Conservation (phyloP, 2,888 invertebrate species). For the Scaptomyza tumidula region DNA sequence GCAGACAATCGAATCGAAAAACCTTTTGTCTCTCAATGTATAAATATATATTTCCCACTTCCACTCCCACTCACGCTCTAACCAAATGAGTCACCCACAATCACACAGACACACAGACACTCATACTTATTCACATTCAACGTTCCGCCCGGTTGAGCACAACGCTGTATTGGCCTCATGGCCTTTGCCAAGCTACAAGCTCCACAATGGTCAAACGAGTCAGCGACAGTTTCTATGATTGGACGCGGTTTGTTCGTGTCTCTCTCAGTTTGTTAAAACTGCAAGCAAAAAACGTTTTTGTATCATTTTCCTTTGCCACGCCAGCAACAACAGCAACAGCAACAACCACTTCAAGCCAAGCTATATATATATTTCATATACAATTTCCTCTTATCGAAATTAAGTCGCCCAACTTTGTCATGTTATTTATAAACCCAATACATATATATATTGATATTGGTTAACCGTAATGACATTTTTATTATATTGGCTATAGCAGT, state of each 20-base stretch:
- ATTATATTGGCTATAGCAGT: neutral
- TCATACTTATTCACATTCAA: neutral
- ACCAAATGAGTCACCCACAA: constrained; percentile 28
- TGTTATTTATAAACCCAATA: constrained; percentile 1
- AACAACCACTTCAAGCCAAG: constrained; percentile 1
- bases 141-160: constrained; percentile 49
- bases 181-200: constrained; percentile 8
- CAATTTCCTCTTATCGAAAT: neutral
- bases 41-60: neutral
- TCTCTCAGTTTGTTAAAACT: constrained; percentile 23
- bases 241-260: constrained; percentile 11
- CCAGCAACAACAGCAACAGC: neutral
- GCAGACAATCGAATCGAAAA: constrained; percentile 10
- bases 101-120: neutral
- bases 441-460: neutral
- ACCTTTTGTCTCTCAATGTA: constrained; percentile 58
- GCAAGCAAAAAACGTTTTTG: constrained; percentile 35
- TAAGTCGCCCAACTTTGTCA: neutral
- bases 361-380: constrained; percentile 15
- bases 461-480: constrained; percentile 3
- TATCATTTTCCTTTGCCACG: constrained; percentile 65
- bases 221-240: constrained; percentile 21
- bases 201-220: constrained; percentile 11
- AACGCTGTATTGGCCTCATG: constrained; percentile 14
- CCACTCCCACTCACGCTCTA: constrained; percentile 2